Base-by-base conservation (phyloP, 2,888 invertebrate genomes). In the Aromia moschata region DNA sequence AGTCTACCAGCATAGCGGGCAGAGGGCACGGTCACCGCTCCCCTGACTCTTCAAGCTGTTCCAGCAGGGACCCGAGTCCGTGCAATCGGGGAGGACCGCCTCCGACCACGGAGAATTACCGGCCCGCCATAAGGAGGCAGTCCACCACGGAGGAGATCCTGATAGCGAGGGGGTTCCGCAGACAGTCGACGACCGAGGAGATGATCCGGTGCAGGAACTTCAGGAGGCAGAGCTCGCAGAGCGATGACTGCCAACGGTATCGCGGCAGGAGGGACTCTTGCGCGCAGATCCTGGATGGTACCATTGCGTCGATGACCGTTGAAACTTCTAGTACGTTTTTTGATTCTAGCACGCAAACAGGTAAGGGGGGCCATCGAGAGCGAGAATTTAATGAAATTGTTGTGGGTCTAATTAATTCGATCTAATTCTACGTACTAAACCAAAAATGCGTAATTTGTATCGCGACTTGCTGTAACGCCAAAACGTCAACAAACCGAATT, bases 241-340 rank as follows among this genome's bases (percentile, higher is more conserved):
- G 93, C 73, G 94, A 94, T 73, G 74, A 74, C 56, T 74, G 71
- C 41, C 75, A 75, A 56, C 64, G 75, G 70, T 88, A 84, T 62
- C 84, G 91, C 12, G 92, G 92, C 0, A 84, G 92, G 1, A 83
- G 92, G 9, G 94, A 95, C 77, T 94, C 94, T 1, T 89, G 91
- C 40, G 93, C 94, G 0, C 95, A 95, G 82, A 95, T 95, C 74
- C 89, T 92, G 53, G 94, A 95, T 75, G 95, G 95, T 11, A 95
- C 94, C 17, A 89, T 94, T 67, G 93, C 92, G 20, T 92, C 94
- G 31, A 95, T 95, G 95, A 94, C 94, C 0, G 93, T 94, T 17
- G 94, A 95, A 80, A 94, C 94, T 1, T 93, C 94, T 2, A 93
- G 93, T 81, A 94, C 94, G 0, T 93, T 94, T 80, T 94, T 94